Evolutionary conservation across 2,797 vertebrate species (phyloP).

Genomic region (Sebastes minor): DNA sequence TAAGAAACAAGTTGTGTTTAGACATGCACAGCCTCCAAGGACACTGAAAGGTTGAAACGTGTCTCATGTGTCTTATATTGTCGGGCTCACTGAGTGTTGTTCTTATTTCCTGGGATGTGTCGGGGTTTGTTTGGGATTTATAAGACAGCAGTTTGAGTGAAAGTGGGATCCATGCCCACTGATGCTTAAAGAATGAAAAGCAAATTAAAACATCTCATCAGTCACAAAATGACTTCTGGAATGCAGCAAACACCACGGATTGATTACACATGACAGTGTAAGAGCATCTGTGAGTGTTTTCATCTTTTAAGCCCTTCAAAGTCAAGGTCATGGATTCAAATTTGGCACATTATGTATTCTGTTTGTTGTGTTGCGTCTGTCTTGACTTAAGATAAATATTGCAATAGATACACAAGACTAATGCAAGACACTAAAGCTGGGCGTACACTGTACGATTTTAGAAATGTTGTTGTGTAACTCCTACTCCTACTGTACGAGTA

Average conservation of each 20-base stretch:
- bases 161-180: background rate
- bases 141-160: background rate
- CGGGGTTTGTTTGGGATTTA: background rate
- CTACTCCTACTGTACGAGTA: too few relatives aligned
- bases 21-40: background rate
- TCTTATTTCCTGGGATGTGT: background rate
- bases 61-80: background rate
- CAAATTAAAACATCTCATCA: background rate
- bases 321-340: background rate
- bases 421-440: background rate
- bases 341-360: background rate
- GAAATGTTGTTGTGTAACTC: too few relatives aligned
- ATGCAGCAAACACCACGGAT: background rate
- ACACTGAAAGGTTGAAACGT: background rate
- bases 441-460: too few relatives aligned
- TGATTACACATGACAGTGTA: background rate
- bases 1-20: background rate
- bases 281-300: background rate
- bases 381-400: background rate
- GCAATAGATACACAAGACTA: background rate
- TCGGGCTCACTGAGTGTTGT: background rate
- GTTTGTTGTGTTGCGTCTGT: background rate
- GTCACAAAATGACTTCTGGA: background rate
- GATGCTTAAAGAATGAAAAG: background rate
- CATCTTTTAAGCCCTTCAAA: background rate